A percentile compares a stretch with the other conserved stretches of the same genome.
Evolutionary conservation across 2,888 invertebrate species (phyloP).

Genomic region (Polietes domitor): DNA sequence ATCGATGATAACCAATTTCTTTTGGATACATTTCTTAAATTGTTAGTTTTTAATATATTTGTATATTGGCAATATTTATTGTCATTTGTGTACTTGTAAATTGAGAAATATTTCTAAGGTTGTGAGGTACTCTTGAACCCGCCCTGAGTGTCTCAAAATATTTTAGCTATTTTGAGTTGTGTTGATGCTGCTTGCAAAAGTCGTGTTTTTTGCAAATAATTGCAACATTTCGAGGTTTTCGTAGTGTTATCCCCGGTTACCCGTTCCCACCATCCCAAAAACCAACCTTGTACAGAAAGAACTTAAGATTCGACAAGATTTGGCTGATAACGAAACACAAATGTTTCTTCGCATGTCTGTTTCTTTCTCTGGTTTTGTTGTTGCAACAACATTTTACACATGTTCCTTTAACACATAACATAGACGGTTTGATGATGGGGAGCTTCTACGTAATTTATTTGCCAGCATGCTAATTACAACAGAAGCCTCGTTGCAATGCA

Average conservation of each 20-base stretch:
- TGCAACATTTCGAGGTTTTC: too few relatives aligned
- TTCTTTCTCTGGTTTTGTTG: background rate
- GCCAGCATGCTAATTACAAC: conserved; percentile 33
- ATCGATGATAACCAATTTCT: too few relatives aligned
- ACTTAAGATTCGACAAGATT: background rate
- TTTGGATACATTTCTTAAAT: too few relatives aligned
- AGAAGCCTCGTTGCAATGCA: conserved; percentile 28
- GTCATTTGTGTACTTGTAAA: too few relatives aligned
- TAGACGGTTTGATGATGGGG: conserved; percentile 21
- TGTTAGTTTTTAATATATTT: too few relatives aligned
- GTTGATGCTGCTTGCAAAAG: too few relatives aligned
- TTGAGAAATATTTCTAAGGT: too few relatives aligned
- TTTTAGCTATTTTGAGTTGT: too few relatives aligned
- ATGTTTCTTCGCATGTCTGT: background rate
- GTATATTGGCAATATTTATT: too few relatives aligned
- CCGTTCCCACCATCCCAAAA: background rate
- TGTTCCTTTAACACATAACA: conserved; percentile 28
- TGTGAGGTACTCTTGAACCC: too few relatives aligned
- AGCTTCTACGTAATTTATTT: conserved; percentile 28
- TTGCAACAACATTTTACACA: conserved; percentile 3
- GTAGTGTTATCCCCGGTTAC: background rate
- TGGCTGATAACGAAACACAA: background rate
- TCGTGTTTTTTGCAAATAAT: too few relatives aligned
- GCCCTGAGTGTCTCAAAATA: too few relatives aligned
- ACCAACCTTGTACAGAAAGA: background rate